Conservation (phyloP, 1,140 invertebrate genomes). For the Calosoma granatense region DNA sequence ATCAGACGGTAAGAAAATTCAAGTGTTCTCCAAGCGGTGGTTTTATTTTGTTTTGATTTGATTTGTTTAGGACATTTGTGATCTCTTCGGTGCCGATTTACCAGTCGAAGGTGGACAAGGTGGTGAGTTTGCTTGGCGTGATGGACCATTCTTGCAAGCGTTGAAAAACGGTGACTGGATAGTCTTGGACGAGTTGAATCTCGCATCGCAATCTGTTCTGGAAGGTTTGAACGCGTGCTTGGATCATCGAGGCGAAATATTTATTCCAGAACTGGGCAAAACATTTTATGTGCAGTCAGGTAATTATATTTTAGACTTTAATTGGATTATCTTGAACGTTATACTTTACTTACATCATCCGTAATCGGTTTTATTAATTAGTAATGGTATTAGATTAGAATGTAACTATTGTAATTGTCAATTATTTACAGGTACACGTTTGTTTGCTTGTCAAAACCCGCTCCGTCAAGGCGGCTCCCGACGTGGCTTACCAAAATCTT, state of each 20-base stretch:
- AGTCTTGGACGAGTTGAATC: slow-evolving; percentile 95
- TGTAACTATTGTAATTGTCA: no score
- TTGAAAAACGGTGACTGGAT: slow-evolving; percentile 92
- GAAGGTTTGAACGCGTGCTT: slow-evolving; percentile 98
- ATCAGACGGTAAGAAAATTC: slow-evolving; percentile 76
- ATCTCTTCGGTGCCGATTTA: slow-evolving; percentile 96
- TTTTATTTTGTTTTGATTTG: slow-evolving; percentile 4
- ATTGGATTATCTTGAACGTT: no score
- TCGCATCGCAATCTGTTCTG: slow-evolving; percentile 95
- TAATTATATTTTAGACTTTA: no score
- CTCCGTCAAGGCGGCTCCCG: slow-evolving; percentile 90
- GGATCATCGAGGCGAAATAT: slow-evolving; percentile 95
- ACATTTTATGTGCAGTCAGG: slow-evolving; percentile 67
- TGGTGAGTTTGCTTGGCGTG: slow-evolving; percentile 89
- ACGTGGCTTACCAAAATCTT: slow-evolving; percentile 91
- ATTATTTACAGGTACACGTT: slow-evolving; percentile 49
- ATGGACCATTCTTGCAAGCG: slow-evolving; percentile 90
- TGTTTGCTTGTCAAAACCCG: slow-evolving; percentile 99
- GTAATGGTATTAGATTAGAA: no score
- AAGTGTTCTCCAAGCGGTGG: not conserved
- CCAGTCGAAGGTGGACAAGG: slow-evolving; percentile 78
- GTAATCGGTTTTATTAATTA: no score
- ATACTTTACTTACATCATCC: no score
- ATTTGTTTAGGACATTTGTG: slow-evolving; percentile 74
- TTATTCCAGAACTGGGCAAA: slow-evolving; percentile 85